Base-by-base conservation (phyloP, 2,888 invertebrate genomes). In the Diarsia brunnea region DNA sequence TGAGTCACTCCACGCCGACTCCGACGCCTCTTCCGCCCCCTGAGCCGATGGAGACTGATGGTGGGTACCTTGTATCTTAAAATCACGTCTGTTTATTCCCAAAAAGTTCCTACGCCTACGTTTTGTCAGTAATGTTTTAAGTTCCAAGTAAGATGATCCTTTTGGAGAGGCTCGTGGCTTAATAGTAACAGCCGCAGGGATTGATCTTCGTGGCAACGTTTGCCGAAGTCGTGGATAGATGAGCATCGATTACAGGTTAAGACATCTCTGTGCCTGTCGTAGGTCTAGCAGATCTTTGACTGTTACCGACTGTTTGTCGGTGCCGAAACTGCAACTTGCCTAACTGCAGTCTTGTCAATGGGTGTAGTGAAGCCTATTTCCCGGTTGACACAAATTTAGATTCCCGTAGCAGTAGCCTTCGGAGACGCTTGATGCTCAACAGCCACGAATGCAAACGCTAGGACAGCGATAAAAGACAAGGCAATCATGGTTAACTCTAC, bases 21-120 rank as follows among this genome's bases (percentile, higher is more conserved):
- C 91, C 90, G 2, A 92, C 91, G 2, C 92, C 94, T 43, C 91
- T 94, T n/a, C 94, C 94, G 16, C 92, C 94, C 7, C 94, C 93
- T 0, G 86, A 89, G 31, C 82, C 89, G 0, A 83, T 72, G 2
- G 91, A 92, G 1, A 88, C 88, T 45, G 94, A 94, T 79, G 93
- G 93, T 91, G 49, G 16, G 77, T 73, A 75, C 16, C 27, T 58
- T 38, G 1, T 45, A 31, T 47, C 49, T 38, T 24, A 16, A n/a
- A 43, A 16, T 43, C 2, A 7, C 38, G 8, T 14, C 63, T 11
- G 63, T 63, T 43, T 24, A 12, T 0, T 3, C 43, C 60, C 19
- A 31, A 31, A 31, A 60, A 31, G 31, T 27, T 27, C 58, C 4
- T 19, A 27, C 58, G 10, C 19, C 19, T 60, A 60, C 4, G 31